These are phyloP conservation scores for Hippocampus guttulatus DNA, from an alignment of 2,113 vertebrate genomes.

Conservation along the genomic window DNA sequence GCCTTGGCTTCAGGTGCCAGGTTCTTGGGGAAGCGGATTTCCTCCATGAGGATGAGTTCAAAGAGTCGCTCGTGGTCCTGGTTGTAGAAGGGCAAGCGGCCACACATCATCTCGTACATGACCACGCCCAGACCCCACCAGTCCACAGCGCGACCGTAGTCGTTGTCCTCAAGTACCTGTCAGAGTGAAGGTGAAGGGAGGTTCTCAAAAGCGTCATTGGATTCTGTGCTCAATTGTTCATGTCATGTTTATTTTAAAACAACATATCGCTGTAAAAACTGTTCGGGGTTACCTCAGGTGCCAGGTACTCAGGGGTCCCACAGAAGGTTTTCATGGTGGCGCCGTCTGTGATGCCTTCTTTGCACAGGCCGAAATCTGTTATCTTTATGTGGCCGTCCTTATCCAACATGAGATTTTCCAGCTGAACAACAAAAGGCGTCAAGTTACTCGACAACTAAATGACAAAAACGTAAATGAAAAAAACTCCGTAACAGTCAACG, in stretches of 20 bases:
- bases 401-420: slow-evolving; percentile 98
- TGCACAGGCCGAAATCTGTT: slow-evolving; percentile 96
- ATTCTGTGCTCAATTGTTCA: background rate
- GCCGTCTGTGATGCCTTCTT: slow-evolving; percentile 96
- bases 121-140: slow-evolving; percentile 98
- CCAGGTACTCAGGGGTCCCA: slow-evolving; percentile 95
- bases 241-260: background rate
- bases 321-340: slow-evolving; percentile 99
- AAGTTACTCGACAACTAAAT: background rate
- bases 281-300: slow-evolving; percentile 81
- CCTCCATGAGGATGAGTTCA: slow-evolving; percentile 96
- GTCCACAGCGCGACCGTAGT: slow-evolving; percentile 94
- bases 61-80: slow-evolving; percentile 97
- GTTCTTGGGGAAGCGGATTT: slow-evolving; percentile 95
- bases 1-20: slow-evolving; percentile 88
- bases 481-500: background rate
- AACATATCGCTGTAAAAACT: background rate
- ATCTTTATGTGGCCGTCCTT: slow-evolving; percentile 98
- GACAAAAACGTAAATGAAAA: no score
- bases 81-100: slow-evolving; percentile 94
- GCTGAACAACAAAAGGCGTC: slow-evolving; percentile 54
- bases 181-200: background rate
- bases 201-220: background rate
- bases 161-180: slow-evolving; percentile 94
- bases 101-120: slow-evolving; percentile 98